phyloP scores from a whole-genome alignment of 1,140 invertebrate species.

The Cyclargus thomasi region DNA sequence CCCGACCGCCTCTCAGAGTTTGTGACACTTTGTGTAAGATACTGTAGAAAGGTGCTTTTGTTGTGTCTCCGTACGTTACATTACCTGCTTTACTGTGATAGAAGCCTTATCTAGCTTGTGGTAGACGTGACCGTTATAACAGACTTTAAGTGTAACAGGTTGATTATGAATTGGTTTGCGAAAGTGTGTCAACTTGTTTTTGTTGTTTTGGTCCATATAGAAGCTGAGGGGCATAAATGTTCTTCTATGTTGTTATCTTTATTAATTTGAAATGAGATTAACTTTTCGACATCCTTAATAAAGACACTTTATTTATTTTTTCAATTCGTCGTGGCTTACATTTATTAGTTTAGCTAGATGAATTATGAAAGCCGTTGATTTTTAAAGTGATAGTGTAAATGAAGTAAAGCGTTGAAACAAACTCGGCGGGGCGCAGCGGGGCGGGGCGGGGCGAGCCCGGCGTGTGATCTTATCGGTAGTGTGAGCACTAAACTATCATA shows the following conservation, averaged over 20 bases:
- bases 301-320: too few species aligned
- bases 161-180: too few species aligned
- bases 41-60: background rate
- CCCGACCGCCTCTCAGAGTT: background rate
- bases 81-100: background rate
- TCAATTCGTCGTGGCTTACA: too few species aligned
- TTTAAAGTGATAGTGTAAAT: background rate
- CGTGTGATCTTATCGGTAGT: constrained; percentile 84
- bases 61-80: background rate
- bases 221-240: too few species aligned
- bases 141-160: background rate
- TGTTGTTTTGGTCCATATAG: too few species aligned
- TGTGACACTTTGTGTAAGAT: background rate
- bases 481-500: constrained; percentile 80
- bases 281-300: too few species aligned
- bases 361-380: too few species aligned
- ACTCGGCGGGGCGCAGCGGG: background rate
- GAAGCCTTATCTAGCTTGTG: too few species aligned
- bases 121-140: background rate
- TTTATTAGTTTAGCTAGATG: too few species aligned
- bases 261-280: too few species aligned
- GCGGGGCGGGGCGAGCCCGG: constrained; percentile 71
- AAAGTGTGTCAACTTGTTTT: too few species aligned
- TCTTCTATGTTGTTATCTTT: too few species aligned
- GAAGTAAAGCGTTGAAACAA: background rate